phyloP scores from a whole-genome alignment of 2,797 vertebrate species.

The Labroides dimidiatus region DNA sequence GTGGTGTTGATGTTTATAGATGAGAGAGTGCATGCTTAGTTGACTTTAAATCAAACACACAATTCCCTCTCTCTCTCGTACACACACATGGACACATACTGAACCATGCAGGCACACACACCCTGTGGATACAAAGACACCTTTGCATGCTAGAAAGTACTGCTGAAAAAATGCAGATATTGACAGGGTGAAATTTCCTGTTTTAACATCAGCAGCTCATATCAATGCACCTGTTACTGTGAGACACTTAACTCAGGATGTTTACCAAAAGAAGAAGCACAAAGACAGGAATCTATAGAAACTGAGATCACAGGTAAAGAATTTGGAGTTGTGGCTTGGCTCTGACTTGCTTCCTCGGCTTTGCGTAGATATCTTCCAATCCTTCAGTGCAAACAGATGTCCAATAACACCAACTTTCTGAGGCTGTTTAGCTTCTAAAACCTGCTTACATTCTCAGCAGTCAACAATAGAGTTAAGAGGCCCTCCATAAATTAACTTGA shows the following conservation, averaged over 20 bases:
- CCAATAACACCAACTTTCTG: conserved; percentile 21
- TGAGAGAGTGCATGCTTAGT: conserved; percentile 2
- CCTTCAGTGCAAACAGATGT: conserved; percentile 17
- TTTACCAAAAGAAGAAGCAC: conserved; percentile 16
- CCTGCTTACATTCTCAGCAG: not conserved
- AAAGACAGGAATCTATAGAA: conserved; percentile 26
- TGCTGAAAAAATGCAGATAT: not conserved
- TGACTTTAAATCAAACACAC: conserved; percentile 19
- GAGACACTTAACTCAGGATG: conserved; percentile 13
- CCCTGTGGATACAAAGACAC: no score
- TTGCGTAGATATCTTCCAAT: conserved; percentile 16
- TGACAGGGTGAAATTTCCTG: not conserved
- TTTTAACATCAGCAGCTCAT: conserved; percentile 1
- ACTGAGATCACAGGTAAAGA: conserved; percentile 41
- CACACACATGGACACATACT: not conserved
- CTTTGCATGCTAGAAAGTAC: no score
- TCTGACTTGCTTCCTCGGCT: conserved; percentile 5
- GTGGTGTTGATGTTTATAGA: conserved; percentile 29
- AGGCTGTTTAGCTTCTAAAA: conserved; percentile 9
- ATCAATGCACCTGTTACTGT: not conserved
- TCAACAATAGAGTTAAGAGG: not conserved
- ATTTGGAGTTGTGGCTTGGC: conserved; percentile 8
- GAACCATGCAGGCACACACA: no score
- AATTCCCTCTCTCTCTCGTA: not conserved
- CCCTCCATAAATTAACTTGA: no score